phyloP scores from a whole-genome alignment of 1,140 invertebrate genomes.

The Phymastichus coffea region DNA sequence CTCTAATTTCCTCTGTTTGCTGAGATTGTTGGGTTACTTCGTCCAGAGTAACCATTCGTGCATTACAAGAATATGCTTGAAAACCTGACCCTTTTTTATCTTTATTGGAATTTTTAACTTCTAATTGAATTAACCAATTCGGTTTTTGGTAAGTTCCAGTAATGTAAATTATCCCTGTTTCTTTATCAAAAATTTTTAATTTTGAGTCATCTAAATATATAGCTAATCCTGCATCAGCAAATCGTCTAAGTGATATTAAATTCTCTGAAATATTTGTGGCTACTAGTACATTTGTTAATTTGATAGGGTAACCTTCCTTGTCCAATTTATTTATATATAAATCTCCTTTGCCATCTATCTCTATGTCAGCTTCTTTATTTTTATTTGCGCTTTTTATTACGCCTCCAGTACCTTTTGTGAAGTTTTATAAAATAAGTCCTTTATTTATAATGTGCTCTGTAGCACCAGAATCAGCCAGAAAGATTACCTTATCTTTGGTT shows the following conservation, averaged over 20 bases:
- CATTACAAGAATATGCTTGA: no score
- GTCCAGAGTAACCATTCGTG: no score
- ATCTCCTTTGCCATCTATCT: conserved; percentile 19
- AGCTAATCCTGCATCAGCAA: conserved; percentile 19
- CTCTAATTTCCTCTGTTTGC: conserved; percentile 15
- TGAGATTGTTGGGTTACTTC: no score
- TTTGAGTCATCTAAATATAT: conserved; percentile 2
- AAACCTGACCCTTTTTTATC: not conserved
- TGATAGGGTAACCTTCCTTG: not conserved
- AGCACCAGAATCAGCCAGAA: conserved; percentile 28
- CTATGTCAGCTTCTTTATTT: conserved; percentile 23
- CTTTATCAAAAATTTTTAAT: conserved; percentile 8
- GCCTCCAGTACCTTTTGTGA: conserved; percentile 6
- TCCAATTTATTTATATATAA: conserved; percentile 10
- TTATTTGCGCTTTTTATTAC: conserved; percentile 32
- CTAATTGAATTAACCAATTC: conserved; percentile 13
- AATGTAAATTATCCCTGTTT: not conserved
- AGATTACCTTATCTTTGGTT: conserved; percentile 16
- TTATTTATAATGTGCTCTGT: conserved; percentile 29
- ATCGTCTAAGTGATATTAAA: conserved; percentile 23
- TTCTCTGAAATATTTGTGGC: conserved; percentile 23
- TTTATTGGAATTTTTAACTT: conserved; percentile 6
- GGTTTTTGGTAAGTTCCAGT: conserved; percentile 1
- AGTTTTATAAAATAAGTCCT: conserved; percentile 20
- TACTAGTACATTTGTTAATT: conserved; percentile 11